Percentiles rank a stretch among this genome's conserved stretches.
Conservation (phyloP, 1,140 invertebrate species). For the Notospermus geniculatus region DNA sequence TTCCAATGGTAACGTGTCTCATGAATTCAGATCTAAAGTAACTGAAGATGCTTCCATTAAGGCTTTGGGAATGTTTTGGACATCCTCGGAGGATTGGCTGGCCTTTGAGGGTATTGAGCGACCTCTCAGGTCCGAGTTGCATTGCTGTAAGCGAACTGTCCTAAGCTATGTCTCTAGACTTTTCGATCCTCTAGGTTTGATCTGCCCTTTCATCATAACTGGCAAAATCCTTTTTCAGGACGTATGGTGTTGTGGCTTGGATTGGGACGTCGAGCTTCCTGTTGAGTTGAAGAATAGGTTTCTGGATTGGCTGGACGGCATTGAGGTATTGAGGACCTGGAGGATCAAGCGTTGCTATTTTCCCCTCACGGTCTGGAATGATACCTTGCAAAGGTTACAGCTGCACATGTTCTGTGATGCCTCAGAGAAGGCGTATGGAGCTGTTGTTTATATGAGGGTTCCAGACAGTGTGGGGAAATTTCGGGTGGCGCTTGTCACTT, state of each 20-base stretch:
- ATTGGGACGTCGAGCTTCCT: background rate
- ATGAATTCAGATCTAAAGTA: too few species aligned
- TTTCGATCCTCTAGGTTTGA: conserved; percentile 2
- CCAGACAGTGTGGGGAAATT: background rate
- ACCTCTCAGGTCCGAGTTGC: too few species aligned
- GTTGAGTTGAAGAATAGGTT: background rate
- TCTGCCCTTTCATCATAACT: background rate
- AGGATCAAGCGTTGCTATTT: background rate
- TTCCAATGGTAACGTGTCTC: background rate
- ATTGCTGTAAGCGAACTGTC: conserved; percentile 2
- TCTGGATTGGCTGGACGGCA: background rate
- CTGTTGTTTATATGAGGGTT: background rate
- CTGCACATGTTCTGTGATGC: background rate
- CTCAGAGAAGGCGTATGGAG: too few species aligned
- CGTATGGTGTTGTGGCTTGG: background rate
- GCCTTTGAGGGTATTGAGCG: too few species aligned
- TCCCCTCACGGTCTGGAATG: background rate
- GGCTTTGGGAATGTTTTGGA: too few species aligned
- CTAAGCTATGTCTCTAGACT: background rate
- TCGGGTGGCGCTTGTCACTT: background rate
- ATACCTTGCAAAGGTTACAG: too few species aligned
- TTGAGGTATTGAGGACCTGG: background rate
- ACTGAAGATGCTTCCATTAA: too few species aligned
- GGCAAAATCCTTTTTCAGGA: background rate
- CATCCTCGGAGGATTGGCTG: too few species aligned